Base-by-base conservation (phyloP, 2,888 invertebrate species). In the Cantharis lateralis region DNA sequence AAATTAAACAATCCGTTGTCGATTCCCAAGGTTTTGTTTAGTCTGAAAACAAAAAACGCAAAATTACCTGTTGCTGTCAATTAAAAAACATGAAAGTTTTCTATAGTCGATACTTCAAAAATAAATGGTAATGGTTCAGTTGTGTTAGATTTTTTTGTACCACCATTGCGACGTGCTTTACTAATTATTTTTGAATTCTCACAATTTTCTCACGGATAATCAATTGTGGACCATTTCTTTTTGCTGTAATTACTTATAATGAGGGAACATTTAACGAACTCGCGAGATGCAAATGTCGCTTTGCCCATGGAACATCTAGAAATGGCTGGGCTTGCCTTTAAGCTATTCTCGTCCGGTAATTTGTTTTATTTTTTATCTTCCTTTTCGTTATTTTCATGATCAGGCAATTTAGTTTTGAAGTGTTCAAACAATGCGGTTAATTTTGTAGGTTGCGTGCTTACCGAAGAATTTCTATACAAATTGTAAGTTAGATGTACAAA, bases 181-280 rank as follows among this genome's bases (percentile, higher is more conserved):
- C 77, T 75, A 78, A 78, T 75, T 78, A 75, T 75, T 77, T 75
- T 66, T 64, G 68, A 62, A 75, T 70, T 73, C 78, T 69, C 68
- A 75, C 75, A 75, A 64, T 62, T 72, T 72, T 73, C 72, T 72
- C 72, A 75, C 78, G 75, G 66, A 78, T 75, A 77, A 77, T 74
- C 71, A 74, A 77, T 77, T 74, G 74, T 68, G 71, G 64, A 72
- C 24, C 72, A 26, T 62, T 71, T 77, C 48, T 48, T 48, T 48
- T 48, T 48, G 48, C 48, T n/a, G 48, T 48, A 48, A 48, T 48
- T 48, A 48, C 74, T 15, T 32, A 72, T 70, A 76, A 71, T 32
- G 70, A 72, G 72, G 32, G 77, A 72, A 73, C 70, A 70, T 71
- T 71, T 77, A 74, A 71, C 70, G 26, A 18, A 24, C 70, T 64